These are phyloP conservation scores for Danaus chrysippus DNA, from an alignment of 2,888 invertebrate species.

Conservation along the genomic window DNA sequence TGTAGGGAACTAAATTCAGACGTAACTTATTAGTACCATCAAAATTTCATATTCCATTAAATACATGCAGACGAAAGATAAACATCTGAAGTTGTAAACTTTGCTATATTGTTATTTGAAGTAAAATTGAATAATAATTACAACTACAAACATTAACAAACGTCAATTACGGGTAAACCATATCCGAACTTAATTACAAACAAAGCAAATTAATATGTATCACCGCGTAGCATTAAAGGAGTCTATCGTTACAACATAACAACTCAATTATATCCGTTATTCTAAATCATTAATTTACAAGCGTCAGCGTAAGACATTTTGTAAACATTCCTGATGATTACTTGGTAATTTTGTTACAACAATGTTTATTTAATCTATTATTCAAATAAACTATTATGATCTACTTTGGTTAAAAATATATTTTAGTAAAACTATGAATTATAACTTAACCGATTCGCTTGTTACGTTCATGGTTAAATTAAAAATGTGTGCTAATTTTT, in stretches of 20 bases:
- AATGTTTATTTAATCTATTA: too few relatives aligned
- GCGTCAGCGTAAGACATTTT: conserved; percentile 4
- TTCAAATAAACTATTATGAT: too few relatives aligned
- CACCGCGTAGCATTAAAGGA: conserved; percentile 33
- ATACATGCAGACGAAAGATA: not conserved
- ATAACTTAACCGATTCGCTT: too few relatives aligned
- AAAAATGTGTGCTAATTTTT: too few relatives aligned
- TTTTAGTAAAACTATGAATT: too few relatives aligned
- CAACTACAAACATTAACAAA: conserved; percentile 29
- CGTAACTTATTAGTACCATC: too few relatives aligned
- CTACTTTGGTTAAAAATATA: too few relatives aligned
- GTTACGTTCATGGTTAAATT: too few relatives aligned
- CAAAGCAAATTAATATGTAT: conserved; percentile 41
- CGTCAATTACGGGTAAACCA: conserved; percentile 29
- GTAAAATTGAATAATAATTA: conserved; percentile 31
- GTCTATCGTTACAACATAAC: conserved; percentile 33
- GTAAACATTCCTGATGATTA: too few relatives aligned
- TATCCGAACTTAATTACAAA: conserved; percentile 35
- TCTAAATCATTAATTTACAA: conserved; percentile 9
- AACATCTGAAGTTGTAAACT: conserved; percentile 14
- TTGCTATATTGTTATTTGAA: conserved; percentile 14
- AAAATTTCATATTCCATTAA: not conserved
- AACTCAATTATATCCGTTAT: conserved; percentile 31
- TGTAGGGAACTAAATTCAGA: too few relatives aligned
- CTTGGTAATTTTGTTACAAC: too few relatives aligned